Base-by-base conservation (phyloP, 2,888 invertebrate species). In the Zaprionus lineosus region DNA sequence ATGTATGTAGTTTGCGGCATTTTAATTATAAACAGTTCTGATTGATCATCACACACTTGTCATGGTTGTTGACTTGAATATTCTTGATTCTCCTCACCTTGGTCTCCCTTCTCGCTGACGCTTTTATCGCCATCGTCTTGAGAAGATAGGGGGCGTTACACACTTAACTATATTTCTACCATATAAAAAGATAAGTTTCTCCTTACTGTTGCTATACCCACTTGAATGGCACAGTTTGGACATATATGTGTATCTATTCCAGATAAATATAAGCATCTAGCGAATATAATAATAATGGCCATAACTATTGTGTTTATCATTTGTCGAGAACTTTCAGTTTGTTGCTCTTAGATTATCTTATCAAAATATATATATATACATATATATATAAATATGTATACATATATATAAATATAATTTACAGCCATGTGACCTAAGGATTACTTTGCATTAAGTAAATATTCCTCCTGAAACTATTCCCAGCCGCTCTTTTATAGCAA, bases 81-180 rank as follows among this genome's bases (percentile, higher is more conserved):
- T 47, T 31, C 12, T 51, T 67, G 39, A 44, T 43, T 68, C 67
- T 26, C 24, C 50, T 55, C 51, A 67, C 68, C 68, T 69, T 72
- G 47, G 31, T 8, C 9, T 28, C 36, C 31, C 41, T 50, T 72
- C 67, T 60, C 61, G 41, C 34, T 68, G 53, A 44, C 65, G 43
- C 28, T 46, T 21, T 16, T 57, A 34, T n/a, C n/a, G n/a, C n/a
- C n/a, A n/a, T 56, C 40, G 44, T 51, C 50, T 41, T 44, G 44
- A 24, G 15, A 33, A 43, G 47, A 72, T 66, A 68, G 59, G 33
- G 33, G 37, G 26, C 34, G 21, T 61, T 4, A 19, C 18, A 48
- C 14, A 28, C 21, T 21, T 11, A n/a, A n/a, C n/a, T n/a, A n/a
- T n/a, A n/a, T n/a, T n/a, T n/a, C n/a, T n/a, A n/a, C 34, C 21